A percentile compares a stretch with the other conserved stretches of the same genome.
phyloP scores from a whole-genome alignment of 1,140 invertebrate species.

The Mercenaria mercenaria region DNA sequence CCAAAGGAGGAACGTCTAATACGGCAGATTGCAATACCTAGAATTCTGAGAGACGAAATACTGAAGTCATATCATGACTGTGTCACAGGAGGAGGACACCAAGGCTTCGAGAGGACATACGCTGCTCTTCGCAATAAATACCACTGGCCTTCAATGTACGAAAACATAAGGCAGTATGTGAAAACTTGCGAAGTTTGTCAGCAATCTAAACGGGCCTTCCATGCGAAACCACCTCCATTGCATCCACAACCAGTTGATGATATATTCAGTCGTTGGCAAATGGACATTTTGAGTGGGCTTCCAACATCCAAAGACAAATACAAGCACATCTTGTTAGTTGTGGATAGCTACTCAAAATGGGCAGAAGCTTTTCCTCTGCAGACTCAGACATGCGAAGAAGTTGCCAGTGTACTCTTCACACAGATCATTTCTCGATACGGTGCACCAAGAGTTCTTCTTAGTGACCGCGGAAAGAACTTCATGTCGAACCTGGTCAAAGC shows the following conservation, averaged over 20 bases:
- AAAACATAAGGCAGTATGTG: slow-evolving; percentile 33
- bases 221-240: neutral
- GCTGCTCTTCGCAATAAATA: slow-evolving; percentile 69
- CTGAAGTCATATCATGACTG: slow-evolving; percentile 55
- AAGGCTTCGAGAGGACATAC: neutral
- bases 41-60: slow-evolving; percentile 42
- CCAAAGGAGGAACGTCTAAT: neutral
- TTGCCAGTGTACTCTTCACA: slow-evolving; percentile 20
- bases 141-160: no score
- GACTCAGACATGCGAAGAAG: slow-evolving; percentile 57
- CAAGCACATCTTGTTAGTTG: slow-evolving; percentile 46
- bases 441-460: slow-evolving; percentile 54
- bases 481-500: slow-evolving; percentile 48
- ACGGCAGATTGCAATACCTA: neutral
- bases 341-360: slow-evolving; percentile 71
- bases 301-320: slow-evolving; percentile 50
- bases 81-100: slow-evolving; percentile 32
- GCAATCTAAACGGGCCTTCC: slow-evolving; percentile 34
- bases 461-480: slow-evolving; percentile 68
- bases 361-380: slow-evolving; percentile 62
- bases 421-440: slow-evolving; percentile 68
- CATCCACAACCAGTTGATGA: slow-evolving; percentile 32
- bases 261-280: slow-evolving; percentile 57
- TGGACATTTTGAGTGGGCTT: slow-evolving; percentile 69
- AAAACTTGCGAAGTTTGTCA: slow-evolving; percentile 64